phyloP scores from a whole-genome alignment of 30 jellyfish, hydroid and myxozoan genomes.

The Chironex yamaguchii region DNA sequence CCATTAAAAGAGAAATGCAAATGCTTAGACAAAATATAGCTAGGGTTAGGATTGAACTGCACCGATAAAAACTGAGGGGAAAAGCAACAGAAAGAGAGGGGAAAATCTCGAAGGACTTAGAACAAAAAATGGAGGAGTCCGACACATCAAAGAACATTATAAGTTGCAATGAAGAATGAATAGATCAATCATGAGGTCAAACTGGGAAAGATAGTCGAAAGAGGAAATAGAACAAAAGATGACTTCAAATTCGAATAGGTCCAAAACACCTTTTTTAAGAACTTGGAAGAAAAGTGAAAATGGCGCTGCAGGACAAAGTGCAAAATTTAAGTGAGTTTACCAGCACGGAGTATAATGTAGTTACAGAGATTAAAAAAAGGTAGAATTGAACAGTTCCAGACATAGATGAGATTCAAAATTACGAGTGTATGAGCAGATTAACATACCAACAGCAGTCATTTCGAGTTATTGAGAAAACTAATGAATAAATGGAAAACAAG shows the following conservation, averaged over 20 bases:
- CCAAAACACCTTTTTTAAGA: slow-evolving; percentile 2
- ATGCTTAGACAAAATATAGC: neutral
- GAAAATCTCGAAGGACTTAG: neutral
- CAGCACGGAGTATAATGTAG: slow-evolving; percentile 25
- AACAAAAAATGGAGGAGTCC: neutral
- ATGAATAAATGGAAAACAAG: slow-evolving; percentile 4
- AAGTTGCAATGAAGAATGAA: slow-evolving; percentile 11
- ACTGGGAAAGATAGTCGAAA: neutral
- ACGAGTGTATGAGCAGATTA: neutral
- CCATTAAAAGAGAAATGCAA: neutral
- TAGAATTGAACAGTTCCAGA: slow-evolving; percentile 37
- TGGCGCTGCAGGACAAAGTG: slow-evolving; percentile 45
- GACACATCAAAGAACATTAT: neutral
- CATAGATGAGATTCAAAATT: slow-evolving; percentile 24
- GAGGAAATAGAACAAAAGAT: slow-evolving; percentile 33
- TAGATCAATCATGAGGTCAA: neutral
- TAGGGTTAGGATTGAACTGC: neutral
- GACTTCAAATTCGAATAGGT: neutral
- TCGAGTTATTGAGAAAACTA: neutral
- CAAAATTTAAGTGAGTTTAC: slow-evolving; percentile 25
- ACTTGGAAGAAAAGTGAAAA: slow-evolving; percentile 1
- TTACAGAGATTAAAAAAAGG: slow-evolving; percentile 35
- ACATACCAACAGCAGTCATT: neutral
- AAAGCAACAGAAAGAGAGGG: neutral
- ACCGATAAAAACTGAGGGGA: neutral